These are phyloP conservation scores for Andrena praecox DNA, from an alignment of 2,888 invertebrate genomes.

Conservation along the genomic window DNA sequence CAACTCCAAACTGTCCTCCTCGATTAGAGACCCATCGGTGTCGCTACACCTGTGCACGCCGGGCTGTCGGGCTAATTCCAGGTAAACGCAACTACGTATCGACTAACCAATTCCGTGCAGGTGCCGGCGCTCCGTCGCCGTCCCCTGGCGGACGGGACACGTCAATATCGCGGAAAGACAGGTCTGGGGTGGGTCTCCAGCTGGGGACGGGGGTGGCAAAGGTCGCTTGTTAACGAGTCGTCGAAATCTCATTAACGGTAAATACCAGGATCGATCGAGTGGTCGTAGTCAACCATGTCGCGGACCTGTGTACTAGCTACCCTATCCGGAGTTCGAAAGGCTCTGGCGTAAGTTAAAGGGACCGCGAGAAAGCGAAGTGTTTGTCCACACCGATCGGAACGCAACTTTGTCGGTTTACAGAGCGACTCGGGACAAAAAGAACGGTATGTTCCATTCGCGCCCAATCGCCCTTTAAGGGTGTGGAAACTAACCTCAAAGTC, in stretches of 20 bases:
- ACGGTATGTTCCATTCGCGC: too few species aligned
- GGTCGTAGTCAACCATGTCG: not conserved
- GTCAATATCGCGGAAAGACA: constrained; percentile 63
- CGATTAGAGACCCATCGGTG: constrained; percentile 73
- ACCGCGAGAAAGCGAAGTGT: not conserved
- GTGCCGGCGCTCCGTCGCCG: constrained; percentile 60
- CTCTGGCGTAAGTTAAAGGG: not conserved
- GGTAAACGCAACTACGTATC: constrained; percentile 75
- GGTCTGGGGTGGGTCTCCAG: constrained; percentile 45
- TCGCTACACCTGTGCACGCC: constrained; percentile 57
- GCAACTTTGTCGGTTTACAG: too few species aligned
- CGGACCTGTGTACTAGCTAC: not conserved
- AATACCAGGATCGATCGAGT: constrained; percentile 9
- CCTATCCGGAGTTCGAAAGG: too few species aligned
- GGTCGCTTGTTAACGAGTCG: constrained; percentile 28
- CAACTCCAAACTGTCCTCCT: constrained; percentile 67
- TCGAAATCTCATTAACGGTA: constrained; percentile 42
- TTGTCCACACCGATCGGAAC: too few species aligned
- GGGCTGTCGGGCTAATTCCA: constrained; percentile 76
- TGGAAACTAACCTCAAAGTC: too few species aligned
- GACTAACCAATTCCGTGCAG: constrained; percentile 74
- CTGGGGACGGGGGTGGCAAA: constrained; percentile 30
- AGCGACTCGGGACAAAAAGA: too few species aligned
- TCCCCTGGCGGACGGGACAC: constrained; percentile 34
- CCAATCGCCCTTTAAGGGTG: too few species aligned